Percentiles rank a stretch among this genome's conserved stretches.
phyloP scores from a whole-genome alignment of 2,888 invertebrate species.

The Rhagium mordax region DNA sequence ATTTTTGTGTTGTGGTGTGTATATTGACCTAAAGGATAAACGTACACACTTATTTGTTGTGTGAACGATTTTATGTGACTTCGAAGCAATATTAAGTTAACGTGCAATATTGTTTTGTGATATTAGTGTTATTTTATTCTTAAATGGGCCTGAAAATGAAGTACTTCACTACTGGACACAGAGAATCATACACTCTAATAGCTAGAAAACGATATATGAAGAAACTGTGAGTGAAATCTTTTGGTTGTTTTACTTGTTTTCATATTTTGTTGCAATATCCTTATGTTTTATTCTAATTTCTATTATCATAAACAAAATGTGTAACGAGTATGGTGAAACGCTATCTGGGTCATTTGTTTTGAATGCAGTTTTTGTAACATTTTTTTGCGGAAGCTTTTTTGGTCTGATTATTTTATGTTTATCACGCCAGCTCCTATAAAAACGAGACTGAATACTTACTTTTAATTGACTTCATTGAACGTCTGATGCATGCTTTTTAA shows the following conservation, averaged over 20 bases:
- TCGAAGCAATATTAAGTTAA: background rate
- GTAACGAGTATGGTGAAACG: conserved; percentile 26
- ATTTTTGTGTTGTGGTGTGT: conserved; percentile 14
- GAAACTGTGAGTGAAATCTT: conserved; percentile 75
- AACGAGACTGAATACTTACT: background rate
- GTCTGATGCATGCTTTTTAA: background rate
- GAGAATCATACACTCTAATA: conserved; percentile 77
- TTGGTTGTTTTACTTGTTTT: conserved; percentile 13
- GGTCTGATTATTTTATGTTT: conserved; percentile 41
- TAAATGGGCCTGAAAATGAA: conserved; percentile 70
- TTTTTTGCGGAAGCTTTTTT: conserved; percentile 44
- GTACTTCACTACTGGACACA: conserved; percentile 75
- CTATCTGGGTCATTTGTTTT: conserved; percentile 43
- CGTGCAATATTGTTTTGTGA: conserved; percentile 46
- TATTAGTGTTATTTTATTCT: conserved; percentile 45
- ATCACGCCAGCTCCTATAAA: background rate
- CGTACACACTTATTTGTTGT: background rate
- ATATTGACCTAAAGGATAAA: background rate
- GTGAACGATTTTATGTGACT: conserved; percentile 21
- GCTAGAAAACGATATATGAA: conserved; percentile 78
- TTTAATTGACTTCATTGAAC: background rate
- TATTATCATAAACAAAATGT: conserved; percentile 19
- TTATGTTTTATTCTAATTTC: conserved; percentile 29
- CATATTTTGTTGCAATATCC: conserved; percentile 37
- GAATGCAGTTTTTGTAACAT: conserved; percentile 38